Percentiles rank a stretch among this genome's conserved stretches.
phyloP scores from a whole-genome alignment of 2,113 vertebrate species.

The Laterallus jamaicensis region DNA sequence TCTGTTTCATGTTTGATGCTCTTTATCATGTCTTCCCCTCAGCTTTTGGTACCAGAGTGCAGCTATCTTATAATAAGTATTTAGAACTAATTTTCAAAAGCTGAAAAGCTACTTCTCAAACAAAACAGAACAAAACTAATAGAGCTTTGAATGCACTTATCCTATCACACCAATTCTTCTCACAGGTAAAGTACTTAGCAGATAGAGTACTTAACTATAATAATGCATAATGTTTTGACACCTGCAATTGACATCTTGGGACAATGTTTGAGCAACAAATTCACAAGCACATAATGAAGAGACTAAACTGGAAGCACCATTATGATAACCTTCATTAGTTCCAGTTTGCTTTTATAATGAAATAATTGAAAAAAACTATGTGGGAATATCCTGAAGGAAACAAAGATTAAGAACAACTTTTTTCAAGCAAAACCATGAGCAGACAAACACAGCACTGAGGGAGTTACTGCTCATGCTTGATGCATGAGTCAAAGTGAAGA shows the following conservation, averaged over 20 bases:
- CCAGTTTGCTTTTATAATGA: not conserved
- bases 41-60: not conserved
- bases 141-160: not conserved
- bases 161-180: not conserved
- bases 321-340: not conserved
- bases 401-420: not conserved
- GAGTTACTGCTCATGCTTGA: not conserved
- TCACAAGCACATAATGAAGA: not conserved
- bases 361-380: not conserved
- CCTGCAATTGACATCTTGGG: not conserved
- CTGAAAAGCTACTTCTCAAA: not conserved
- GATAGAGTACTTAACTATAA: not conserved
- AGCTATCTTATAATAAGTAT: not conserved
- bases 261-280: not conserved
- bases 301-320: not conserved
- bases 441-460: not conserved
- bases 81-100: not conserved
- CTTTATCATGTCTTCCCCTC: not conserved
- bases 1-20: not conserved
- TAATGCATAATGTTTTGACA: not conserved
- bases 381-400: not conserved
- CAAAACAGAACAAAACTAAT: not conserved
- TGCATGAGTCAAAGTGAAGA: constrained; percentile 1
- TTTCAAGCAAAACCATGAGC: not conserved
- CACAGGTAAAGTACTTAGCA: not conserved